Evolutionary conservation across 2,888 invertebrate genomes (phyloP).

Genomic region (Ganaspis brasiliensis): DNA sequence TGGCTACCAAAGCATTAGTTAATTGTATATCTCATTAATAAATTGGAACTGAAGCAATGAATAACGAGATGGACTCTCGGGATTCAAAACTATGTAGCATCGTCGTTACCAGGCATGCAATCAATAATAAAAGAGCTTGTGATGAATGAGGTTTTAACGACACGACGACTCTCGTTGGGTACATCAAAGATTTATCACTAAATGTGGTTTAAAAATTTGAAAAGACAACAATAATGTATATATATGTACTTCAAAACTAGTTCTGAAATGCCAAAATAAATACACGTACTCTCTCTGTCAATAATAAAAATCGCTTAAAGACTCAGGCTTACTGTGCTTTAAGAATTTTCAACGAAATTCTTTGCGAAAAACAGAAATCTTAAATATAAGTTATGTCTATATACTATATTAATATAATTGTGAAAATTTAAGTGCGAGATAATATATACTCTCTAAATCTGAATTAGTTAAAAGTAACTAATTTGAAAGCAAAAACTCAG

Average conservation of each 20-base stretch:
- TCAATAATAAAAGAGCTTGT: constrained; percentile 35
- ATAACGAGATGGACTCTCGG: constrained; percentile 11
- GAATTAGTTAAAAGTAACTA: too few relatives aligned
- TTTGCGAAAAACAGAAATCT: too few relatives aligned
- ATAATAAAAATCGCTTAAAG: too few relatives aligned
- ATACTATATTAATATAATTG: too few relatives aligned
- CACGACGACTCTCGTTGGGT: background rate
- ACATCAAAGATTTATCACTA: background rate
- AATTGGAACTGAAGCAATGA: constrained; percentile 29
- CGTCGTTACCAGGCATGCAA: constrained; percentile 3
- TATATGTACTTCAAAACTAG: background rate
- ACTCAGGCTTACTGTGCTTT: too few relatives aligned
- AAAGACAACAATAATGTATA: background rate
- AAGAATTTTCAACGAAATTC: too few relatives aligned
- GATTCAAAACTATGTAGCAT: constrained; percentile 15
- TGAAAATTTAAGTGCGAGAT: too few relatives aligned
- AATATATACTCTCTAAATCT: too few relatives aligned
- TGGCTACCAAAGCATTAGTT: background rate
- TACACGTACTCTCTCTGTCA: too few relatives aligned
- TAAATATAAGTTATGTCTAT: too few relatives aligned
- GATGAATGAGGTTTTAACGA: constrained; percentile 35
- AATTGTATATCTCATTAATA: constrained; percentile 41
- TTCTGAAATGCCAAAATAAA: background rate
- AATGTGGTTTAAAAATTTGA: background rate
- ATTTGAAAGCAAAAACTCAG: too few relatives aligned